Conservation (phyloP, 2,888 invertebrate species). For the Brachyopa scutellaris region DNA sequence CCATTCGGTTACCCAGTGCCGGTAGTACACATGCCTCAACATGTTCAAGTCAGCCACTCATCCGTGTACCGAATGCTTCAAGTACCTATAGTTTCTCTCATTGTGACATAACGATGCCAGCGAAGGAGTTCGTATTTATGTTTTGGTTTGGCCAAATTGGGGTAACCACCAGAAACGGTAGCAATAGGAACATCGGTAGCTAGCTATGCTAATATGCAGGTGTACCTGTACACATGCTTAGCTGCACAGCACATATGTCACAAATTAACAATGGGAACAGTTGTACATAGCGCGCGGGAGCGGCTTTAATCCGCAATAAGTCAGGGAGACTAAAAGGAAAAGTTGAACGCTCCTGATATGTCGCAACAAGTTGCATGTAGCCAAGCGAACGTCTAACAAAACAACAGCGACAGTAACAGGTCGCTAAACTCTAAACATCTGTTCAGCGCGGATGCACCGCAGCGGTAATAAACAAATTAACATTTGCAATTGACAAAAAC, state of each 20-base stretch:
- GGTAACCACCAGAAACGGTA: constrained; percentile 53
- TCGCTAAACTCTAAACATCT: constrained; percentile 52
- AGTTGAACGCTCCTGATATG: constrained; percentile 69
- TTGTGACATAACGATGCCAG: constrained; percentile 62
- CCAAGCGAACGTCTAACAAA: constrained; percentile 17
- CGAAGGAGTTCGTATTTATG: constrained; percentile 43
- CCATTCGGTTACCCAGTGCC: constrained; percentile 33
- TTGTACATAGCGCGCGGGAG: constrained; percentile 61
- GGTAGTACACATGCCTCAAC: constrained; percentile 28
- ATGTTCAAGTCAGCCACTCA: constrained; percentile 36
- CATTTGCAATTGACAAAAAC: constrained; percentile 64
- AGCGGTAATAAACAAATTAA: constrained; percentile 70
- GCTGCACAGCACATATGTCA: constrained; percentile 63
- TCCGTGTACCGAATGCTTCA: constrained; percentile 9
- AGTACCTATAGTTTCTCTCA: constrained; percentile 59
- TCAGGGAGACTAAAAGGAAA: constrained; percentile 61
- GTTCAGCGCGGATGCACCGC: constrained; percentile 62
- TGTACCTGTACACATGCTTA: constrained; percentile 31
- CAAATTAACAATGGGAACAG: constrained; percentile 65
- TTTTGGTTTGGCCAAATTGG: constrained; percentile 66
- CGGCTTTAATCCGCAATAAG: constrained; percentile 58
- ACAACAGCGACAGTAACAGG: constrained; percentile 38
- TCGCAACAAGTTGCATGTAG: constrained; percentile 55
- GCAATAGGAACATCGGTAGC: constrained; percentile 16
- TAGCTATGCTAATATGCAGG: constrained; percentile 67